Conservation (phyloP, 2,797 vertebrate species). For the Okamejei kenojei region DNA sequence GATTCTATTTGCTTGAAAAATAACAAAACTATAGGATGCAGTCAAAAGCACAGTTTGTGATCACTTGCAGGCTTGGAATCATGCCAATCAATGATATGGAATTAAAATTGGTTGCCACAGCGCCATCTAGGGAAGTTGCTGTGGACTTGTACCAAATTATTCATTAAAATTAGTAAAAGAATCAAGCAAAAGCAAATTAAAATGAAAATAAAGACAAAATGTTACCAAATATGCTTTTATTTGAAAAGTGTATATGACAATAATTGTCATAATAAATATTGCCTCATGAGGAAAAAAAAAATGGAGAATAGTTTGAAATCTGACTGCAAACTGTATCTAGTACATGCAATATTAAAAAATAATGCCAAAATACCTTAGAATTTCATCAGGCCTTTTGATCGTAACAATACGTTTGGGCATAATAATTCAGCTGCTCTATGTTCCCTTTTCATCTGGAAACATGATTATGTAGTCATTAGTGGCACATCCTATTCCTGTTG, state of each 20-base stretch:
- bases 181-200: neutral
- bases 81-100: neutral
- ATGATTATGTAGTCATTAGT: too few relatives aligned
- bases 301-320: too few relatives aligned
- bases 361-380: too few relatives aligned
- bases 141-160: neutral
- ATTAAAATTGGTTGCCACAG: neutral
- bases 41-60: neutral
- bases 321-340: too few relatives aligned
- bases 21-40: neutral
- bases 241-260: neutral
- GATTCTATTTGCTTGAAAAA: neutral
- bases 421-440: too few relatives aligned
- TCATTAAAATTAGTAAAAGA: neutral
- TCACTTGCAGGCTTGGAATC: neutral
- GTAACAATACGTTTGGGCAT: too few relatives aligned
- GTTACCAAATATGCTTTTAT: neutral
- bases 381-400: too few relatives aligned
- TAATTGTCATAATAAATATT: too few relatives aligned
- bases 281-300: too few relatives aligned
- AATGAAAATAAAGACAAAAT: neutral
- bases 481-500: too few relatives aligned
- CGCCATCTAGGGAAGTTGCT: neutral
- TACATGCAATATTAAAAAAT: too few relatives aligned
- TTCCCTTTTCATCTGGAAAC: too few relatives aligned